Evolutionary conservation across 37 sponge, comb jelly and placozoan species (phyloP).

Genomic region (Mnemiopsis leidyi): DNA sequence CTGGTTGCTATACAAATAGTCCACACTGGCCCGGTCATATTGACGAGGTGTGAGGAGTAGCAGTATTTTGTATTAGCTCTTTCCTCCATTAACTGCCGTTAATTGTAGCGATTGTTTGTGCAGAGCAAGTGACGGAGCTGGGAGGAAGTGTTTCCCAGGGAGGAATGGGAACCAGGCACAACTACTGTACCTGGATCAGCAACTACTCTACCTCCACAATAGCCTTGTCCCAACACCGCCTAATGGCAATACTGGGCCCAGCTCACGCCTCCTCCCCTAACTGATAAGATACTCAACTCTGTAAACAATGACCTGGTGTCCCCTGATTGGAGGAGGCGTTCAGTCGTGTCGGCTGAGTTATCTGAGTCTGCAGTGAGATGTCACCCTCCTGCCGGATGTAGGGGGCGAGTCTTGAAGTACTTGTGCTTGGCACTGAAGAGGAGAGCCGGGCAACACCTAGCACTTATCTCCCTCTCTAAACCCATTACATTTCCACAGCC

Average conservation of each 20-base stretch:
- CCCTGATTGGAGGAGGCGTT: not conserved
- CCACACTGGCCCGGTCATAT: not conserved
- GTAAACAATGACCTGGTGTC: constrained; percentile 10
- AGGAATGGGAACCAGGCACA: not conserved
- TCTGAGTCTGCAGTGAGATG: not conserved
- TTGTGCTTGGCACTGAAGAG: no score
- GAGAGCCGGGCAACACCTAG: no score
- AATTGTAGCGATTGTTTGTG: not conserved
- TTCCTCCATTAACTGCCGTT: not conserved
- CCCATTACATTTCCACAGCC: not conserved
- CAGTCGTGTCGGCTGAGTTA: constrained; percentile 40
- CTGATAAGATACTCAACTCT: not conserved
- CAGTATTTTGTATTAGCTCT: not conserved
- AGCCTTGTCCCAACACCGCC: not conserved
- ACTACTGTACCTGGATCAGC: not conserved
- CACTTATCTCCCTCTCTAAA: not conserved
- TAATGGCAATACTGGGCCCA: not conserved
- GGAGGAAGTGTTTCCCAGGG: not conserved
- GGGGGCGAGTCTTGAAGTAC: no score
- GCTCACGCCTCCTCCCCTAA: not conserved
- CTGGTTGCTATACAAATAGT: not conserved
- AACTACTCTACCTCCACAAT: not conserved
- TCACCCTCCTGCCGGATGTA: not conserved
- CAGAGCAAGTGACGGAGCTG: not conserved
- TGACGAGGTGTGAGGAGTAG: not conserved